Percentiles rank a stretch among this genome's conserved stretches.
phyloP scores from a whole-genome alignment of 2,113 vertebrate genomes.

The Bufo gargarizans region DNA sequence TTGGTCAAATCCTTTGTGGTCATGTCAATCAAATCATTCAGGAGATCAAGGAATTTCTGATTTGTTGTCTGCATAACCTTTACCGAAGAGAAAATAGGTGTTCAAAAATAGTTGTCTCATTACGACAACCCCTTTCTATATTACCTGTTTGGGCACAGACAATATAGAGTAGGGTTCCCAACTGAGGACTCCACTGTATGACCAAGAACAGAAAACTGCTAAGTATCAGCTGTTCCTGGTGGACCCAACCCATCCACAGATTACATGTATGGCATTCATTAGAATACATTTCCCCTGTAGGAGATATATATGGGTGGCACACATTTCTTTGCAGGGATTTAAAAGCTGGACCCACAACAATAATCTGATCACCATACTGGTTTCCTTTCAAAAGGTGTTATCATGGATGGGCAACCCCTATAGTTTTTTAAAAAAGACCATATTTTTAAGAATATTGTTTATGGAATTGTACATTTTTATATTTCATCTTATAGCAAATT shows the following conservation, averaged over 20 bases:
- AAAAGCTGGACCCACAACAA: too few species aligned
- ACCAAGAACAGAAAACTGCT: too few species aligned
- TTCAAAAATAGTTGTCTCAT: neutral
- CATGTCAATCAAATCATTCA: conserved; percentile 73
- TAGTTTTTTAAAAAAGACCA: too few species aligned
- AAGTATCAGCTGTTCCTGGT: too few species aligned
- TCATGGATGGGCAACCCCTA: neutral
- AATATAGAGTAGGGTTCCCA: too few species aligned
- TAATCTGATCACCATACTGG: neutral
- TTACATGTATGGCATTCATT: too few species aligned
- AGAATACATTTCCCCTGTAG: too few species aligned
- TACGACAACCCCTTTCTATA: neutral
- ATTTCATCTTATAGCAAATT: too few species aligned
- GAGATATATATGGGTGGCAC: too few species aligned
- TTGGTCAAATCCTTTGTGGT: conserved; percentile 68
- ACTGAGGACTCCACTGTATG: too few species aligned
- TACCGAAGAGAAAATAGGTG: conserved; percentile 43
- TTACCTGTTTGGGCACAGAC: neutral
- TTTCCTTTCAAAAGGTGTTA: neutral
- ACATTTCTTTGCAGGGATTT: neutral
- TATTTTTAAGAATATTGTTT: neutral
- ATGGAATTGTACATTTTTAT: neutral
- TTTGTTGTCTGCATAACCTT: conserved; percentile 72
- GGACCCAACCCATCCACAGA: too few species aligned
- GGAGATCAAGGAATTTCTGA: conserved; percentile 70